Base-by-base conservation (phyloP, 2,797 vertebrate genomes). In the Labeo calbasu region DNA sequence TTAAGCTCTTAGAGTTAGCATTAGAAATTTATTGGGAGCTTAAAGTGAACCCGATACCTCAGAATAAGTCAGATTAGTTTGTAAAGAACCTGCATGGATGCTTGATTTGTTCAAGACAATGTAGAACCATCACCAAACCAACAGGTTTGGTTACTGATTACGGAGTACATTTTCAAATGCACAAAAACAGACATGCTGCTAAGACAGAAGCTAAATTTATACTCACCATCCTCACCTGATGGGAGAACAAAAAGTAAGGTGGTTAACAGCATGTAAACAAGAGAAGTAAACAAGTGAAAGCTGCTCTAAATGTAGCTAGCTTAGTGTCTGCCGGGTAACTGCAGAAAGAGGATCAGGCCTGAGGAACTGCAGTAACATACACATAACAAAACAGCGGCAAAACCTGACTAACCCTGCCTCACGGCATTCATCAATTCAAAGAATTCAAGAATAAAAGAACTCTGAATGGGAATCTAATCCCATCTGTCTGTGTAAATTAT, bases 321-420 rank as follows among this genome's bases (percentile, higher is more conserved):
- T 81, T 81, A 69, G 21, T 57, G 65, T 1, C 48, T 69, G 32
- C 51, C 0, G 50, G 25, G 21, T n/a, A 79, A 68, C 48, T 19
- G 21, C 46, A 75, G 55, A 83, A 75, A 83, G 19, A 66, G 15
- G 59, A 75, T 76, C 71, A 76, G 17, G 69, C 69, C 21, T 25
- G 50, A 80, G 63, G 77, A 80, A 82, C 53, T 32, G 25, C 55
- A 82, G 21, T 53, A 68, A 77, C 86, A 23, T 63, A 77, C 87
- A 91, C 91, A 11, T 12, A 46, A 65, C 61, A 89, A 89, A 90
- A 92, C 83, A 86, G 51, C 36, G 2, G 5, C 75, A 79, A 40
- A 79, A 40, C 51, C 72, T 3, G 4, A 65, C 61, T 32, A 32
- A 65, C 21, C 51, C 32, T 57, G 51, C 19, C 53, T 59, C 53